Evolutionary conservation across 2,113 vertebrate genomes (phyloP).

Genomic region (Pseudopipra pipra): DNA sequence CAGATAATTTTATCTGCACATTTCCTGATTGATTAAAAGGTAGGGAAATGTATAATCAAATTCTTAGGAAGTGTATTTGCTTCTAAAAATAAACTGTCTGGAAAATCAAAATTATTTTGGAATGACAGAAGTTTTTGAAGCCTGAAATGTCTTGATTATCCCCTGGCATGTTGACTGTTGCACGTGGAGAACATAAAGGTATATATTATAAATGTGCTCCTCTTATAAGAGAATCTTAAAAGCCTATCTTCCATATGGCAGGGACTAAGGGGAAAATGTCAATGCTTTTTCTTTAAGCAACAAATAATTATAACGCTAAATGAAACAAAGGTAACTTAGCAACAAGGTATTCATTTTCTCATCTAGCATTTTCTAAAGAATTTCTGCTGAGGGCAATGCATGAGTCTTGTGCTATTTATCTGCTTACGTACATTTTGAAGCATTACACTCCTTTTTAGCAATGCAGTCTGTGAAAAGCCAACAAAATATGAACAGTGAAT

Average conservation of each 20-base stretch:
- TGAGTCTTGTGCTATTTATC: not conserved
- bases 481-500: conserved; percentile 28
- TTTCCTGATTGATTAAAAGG: conserved; percentile 23
- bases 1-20: not conserved
- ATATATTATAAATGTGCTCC: not conserved
- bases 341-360: conserved; percentile 38
- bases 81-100: conserved; percentile 2
- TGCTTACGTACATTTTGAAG: not conserved
- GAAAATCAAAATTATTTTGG: not conserved
- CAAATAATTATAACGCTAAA: conserved; percentile 45
- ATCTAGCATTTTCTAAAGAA: conserved; percentile 27
- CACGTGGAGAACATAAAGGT: conserved; percentile 16
- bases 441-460: not conserved
- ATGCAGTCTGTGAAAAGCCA: not conserved
- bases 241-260: conserved; percentile 25
- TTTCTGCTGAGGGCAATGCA: not conserved
- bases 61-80: not conserved
- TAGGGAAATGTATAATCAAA: not conserved
- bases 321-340: conserved; percentile 63
- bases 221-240: conserved; percentile 50
- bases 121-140: not conserved
- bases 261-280: conserved; percentile 22
- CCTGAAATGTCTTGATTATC: conserved; percentile 10
- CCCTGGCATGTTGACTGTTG: not conserved
- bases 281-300: conserved; percentile 40